A percentile compares a stretch with the other conserved stretches of the same genome.
Conservation (phyloP, 1,140 invertebrate genomes). For the Leptonema lineaticorne region DNA sequence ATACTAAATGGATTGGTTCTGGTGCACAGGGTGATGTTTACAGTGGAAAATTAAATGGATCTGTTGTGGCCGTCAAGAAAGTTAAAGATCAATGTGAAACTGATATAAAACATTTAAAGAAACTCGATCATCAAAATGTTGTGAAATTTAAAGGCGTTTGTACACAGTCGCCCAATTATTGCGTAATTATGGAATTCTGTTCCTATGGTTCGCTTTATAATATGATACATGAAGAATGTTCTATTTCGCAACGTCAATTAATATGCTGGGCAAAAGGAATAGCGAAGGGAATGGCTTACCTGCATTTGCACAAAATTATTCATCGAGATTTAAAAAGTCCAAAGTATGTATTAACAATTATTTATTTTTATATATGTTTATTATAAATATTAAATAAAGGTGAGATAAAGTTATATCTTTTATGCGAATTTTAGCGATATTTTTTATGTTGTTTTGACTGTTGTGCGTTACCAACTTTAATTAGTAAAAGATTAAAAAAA, state of each 20-base stretch:
- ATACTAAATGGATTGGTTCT: constrained; percentile 90
- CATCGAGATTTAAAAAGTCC: constrained; percentile 96
- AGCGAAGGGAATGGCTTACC: constrained; percentile 92
- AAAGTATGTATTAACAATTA: constrained; percentile 69
- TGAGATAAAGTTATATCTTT: neutral
- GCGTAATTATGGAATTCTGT: constrained; percentile 98
- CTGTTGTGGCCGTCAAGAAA: constrained; percentile 95
- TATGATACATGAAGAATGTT: constrained; percentile 73
- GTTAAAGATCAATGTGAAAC: constrained; percentile 91
- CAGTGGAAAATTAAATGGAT: constrained; percentile 78
- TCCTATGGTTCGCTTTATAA: constrained; percentile 93
- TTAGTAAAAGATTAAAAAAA: too few species aligned
- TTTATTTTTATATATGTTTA: constrained; percentile 9
- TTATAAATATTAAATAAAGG: neutral
- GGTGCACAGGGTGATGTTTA: constrained; percentile 97
- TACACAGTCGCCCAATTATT: constrained; percentile 89
- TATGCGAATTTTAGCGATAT: neutral
- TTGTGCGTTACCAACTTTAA: neutral
- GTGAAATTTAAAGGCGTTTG: constrained; percentile 96
- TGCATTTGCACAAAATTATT: constrained; percentile 96
- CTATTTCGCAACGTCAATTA: constrained; percentile 80
- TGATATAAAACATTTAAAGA: constrained; percentile 90
- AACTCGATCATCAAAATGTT: constrained; percentile 96
- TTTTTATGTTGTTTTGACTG: neutral
- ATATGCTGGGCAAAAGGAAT: constrained; percentile 95